phyloP scores from a whole-genome alignment of 2,797 vertebrate species.

The Yasuhikotakia modesta region DNA sequence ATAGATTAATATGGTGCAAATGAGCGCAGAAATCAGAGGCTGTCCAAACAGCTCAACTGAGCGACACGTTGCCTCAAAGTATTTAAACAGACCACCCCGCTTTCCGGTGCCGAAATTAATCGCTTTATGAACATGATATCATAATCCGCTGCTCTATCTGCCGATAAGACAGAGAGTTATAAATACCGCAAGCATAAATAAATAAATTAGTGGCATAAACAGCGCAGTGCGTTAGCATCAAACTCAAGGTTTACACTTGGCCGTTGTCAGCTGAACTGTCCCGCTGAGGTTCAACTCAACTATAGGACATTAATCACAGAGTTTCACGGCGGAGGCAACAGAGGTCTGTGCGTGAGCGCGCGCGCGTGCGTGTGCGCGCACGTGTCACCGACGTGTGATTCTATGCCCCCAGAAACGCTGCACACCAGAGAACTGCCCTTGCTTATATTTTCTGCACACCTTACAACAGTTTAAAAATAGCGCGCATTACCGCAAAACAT shows the following conservation, averaged over 20 bases:
- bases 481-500: not conserved
- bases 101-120: slow-evolving; percentile 57
- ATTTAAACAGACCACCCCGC: slow-evolving; percentile 53
- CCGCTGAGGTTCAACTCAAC: slow-evolving; percentile 68
- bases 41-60: slow-evolving; percentile 54
- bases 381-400: not conserved
- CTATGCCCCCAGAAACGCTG: not conserved
- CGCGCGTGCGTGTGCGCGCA: not conserved
- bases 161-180: slow-evolving; percentile 56
- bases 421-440: not conserved
- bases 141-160: slow-evolving; percentile 53
- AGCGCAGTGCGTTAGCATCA: slow-evolving; percentile 54
- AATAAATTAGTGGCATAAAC: slow-evolving; percentile 54
- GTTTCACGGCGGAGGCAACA: slow-evolving; percentile 59
- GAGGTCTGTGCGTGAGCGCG: slow-evolving; percentile 28
- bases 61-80: slow-evolving; percentile 29
- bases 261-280: slow-evolving; percentile 58
- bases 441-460: not conserved
- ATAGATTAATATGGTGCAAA: slow-evolving; percentile 46
- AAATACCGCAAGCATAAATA: slow-evolving; percentile 57
- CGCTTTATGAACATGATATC: slow-evolving; percentile 63
- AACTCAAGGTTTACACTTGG: slow-evolving; percentile 50
- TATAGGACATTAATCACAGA: slow-evolving; percentile 70
- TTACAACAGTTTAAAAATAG: slow-evolving; percentile 8
- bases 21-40: slow-evolving; percentile 47